Conservation (phyloP, 2,797 vertebrate genomes). For the Clarias fuscus region DNA sequence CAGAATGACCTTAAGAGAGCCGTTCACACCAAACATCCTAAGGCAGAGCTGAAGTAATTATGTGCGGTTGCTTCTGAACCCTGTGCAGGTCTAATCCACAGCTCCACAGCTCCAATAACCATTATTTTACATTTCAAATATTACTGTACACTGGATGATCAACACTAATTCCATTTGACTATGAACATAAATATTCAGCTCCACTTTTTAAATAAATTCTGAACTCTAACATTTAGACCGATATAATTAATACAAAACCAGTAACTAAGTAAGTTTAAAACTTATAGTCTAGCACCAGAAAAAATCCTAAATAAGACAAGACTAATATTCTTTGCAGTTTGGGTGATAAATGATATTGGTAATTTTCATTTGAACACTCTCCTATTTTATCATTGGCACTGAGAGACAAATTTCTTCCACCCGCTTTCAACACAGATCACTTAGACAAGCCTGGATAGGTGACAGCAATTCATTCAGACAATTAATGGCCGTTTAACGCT, state of each 20-base stretch:
- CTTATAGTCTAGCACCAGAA: background rate
- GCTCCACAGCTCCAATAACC: no score
- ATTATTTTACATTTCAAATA: no score
- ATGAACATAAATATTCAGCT: background rate
- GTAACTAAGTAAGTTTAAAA: background rate
- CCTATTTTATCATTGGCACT: slow-evolving; percentile 19
- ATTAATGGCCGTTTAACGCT: slow-evolving; percentile 78
- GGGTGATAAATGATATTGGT: background rate
- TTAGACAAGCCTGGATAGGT: slow-evolving; percentile 72
- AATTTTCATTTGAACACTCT: slow-evolving; percentile 36
- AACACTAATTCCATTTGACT: background rate
- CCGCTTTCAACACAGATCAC: slow-evolving; percentile 52
- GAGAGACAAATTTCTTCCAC: slow-evolving; percentile 39
- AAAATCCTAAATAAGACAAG: background rate
- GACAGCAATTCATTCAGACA: slow-evolving; percentile 80
- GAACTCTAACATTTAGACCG: background rate
- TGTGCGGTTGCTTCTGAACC: no score
- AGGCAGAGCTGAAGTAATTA: no score
- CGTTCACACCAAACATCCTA: no score
- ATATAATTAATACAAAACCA: background rate
- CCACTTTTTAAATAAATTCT: background rate
- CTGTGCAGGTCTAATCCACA: no score
- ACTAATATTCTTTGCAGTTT: slow-evolving; percentile 40
- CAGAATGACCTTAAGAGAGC: no score
- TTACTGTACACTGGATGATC: background rate